Evolutionary conservation across 2,888 invertebrate genomes (phyloP), one percentile per base, ranked within the genome.

Genomic region (Saturnia pavonia): DNA sequence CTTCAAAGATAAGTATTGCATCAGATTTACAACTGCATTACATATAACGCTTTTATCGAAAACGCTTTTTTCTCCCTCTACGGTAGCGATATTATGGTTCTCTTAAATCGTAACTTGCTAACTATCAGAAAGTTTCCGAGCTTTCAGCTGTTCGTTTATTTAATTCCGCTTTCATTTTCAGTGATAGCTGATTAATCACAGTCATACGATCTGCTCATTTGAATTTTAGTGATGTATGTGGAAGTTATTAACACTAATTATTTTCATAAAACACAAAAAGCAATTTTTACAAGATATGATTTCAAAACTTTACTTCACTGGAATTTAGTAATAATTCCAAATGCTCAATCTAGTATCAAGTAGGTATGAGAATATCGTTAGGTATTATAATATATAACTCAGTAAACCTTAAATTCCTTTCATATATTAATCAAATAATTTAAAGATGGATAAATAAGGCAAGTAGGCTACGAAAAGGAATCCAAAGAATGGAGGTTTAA

Each of bases 401-500:
- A n/a, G n/a, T n/a, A n/a, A n/a, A n/a, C n/a, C n/a, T n/a, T n/a
- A n/a, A n/a, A n/a, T n/a, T n/a, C n/a, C 22, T 54, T 22, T 22
- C 4, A 25, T 60, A 27, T 60, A 60, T 27, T 14, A 60, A 25
- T 14, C 6, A 25, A 0, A 25, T 27, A 0, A 25, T 27, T 12
- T 27, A 60, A 67, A 42, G 57, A 63, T 7, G n/a, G n/a, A 43
- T 25, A 57, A 43, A 72, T 75, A 74, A 72, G 72, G 73, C 73
- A 73, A n/a, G 57, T 70, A 60, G 57, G 70, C 54, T 54, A 60
- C 57, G 57, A 60, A 60, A 60, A 72, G 66, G 72, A 72, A 74
- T 69, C 69, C 73, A 72, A 82, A 80, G 81, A 79, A 78, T 76
- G 74, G 71, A 74, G 76, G 74, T 77, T 77, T 76, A 78, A 82